Base-by-base conservation (phyloP, 2,888 invertebrate genomes). In the Glomeris marginata region DNA sequence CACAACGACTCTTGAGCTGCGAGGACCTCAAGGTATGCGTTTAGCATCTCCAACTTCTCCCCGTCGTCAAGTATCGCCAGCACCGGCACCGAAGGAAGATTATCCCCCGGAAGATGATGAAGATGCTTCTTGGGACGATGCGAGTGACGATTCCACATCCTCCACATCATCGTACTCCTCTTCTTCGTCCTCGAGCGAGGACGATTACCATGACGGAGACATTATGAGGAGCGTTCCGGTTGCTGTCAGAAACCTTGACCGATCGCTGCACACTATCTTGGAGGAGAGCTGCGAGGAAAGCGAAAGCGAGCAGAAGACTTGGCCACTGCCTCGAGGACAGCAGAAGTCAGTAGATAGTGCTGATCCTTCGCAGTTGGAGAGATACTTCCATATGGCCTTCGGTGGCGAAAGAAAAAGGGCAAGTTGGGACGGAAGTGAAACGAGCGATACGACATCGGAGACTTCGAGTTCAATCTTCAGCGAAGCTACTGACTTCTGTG, bases 241-340 rank as follows among this genome's bases (percentile, higher is more conserved):
- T 13, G 36, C 41, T 11, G 48, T 28, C 47, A 77, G 82, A 50
- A 79, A 80, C 1, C 80, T 88, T 61, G 87, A 90, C 68, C 87
- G 88, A 64, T 88, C 88, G 1, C 70, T 91, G 55, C 90, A 91
- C 63, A 91, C 91, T 1, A 91, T 91, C 58, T 81, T 88, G 28
- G 91, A 91, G 70, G 91, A 91, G 69, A 88, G 87, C 61, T 90
- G 90, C 66, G 90, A 91, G 70, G 91, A 91, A 67, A 88, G 88
- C 66, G 64, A 64, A 22, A 52, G 36, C 20, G 51, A 51, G 20
- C 41, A 37, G n/a, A 18, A 41, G 38, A 51, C 50, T 47, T 52
- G 49, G 41, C 70, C 58, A 66, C 67, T 62, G 73, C 72, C 50
- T n/a, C 43, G 51, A 13, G 52, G 53, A 15, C 55, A 54, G 20